These are phyloP conservation scores for Platypus cylindrus DNA, from an alignment of 2,888 invertebrate species.

Conservation along the genomic window DNA sequence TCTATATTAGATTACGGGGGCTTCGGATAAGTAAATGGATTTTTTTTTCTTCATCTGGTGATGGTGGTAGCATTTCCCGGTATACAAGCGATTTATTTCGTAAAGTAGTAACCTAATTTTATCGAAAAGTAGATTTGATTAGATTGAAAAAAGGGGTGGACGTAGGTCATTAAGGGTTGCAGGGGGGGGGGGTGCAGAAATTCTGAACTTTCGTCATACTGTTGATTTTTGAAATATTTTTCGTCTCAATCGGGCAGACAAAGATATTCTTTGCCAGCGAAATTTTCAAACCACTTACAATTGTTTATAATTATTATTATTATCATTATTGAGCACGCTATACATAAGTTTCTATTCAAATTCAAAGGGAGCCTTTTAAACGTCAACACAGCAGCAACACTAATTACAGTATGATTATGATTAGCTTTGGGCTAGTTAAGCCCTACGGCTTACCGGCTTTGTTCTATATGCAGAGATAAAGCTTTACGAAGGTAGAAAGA, in stretches of 20 bases:
- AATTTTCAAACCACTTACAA: too few relatives aligned
- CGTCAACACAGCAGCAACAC: conserved; percentile 18
- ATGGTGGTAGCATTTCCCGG: neutral
- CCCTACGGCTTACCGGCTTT: conserved; percentile 34
- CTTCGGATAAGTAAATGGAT: conserved; percentile 15
- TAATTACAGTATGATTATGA: conserved; percentile 37
- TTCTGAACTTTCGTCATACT: too few relatives aligned
- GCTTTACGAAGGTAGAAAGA: too few relatives aligned
- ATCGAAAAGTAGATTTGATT: conserved; percentile 1
- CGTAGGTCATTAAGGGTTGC: too few relatives aligned
- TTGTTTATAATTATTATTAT: too few relatives aligned
- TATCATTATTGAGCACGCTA: too few relatives aligned
- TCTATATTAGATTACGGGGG: conserved; percentile 33
- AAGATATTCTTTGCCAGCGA: too few relatives aligned
- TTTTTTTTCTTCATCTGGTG: conserved; percentile 7
- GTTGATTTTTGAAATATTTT: too few relatives aligned
- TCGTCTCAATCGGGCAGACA: too few relatives aligned
- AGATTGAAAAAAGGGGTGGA: conserved; percentile 2
- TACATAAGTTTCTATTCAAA: too few relatives aligned
- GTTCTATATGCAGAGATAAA: conserved; percentile 30
- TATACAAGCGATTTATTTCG: conserved; percentile 2
- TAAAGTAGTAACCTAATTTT: conserved; percentile 8
- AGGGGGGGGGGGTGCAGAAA: too few relatives aligned
- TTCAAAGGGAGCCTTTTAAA: conserved; percentile 9
- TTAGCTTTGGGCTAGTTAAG: conserved; percentile 36